Percentiles rank a stretch among this genome's conserved stretches.
Conservation (phyloP, 1,140 invertebrate genomes). For the Brachionus paranguensis region DNA sequence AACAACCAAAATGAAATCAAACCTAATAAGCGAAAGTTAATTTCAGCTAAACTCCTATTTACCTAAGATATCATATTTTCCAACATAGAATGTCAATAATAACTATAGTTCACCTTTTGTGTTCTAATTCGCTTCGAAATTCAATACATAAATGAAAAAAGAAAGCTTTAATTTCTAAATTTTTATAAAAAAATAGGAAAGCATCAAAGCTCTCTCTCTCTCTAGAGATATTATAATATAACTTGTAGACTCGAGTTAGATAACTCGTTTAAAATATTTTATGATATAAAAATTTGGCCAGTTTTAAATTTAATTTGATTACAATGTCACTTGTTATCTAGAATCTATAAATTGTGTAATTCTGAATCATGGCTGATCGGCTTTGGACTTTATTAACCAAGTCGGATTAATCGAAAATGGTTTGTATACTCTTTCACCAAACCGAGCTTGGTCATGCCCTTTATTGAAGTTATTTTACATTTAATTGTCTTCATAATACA, state of each 20-base stretch:
- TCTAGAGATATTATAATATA: not conserved
- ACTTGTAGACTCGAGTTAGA: not conserved
- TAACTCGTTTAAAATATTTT: constrained; percentile 1
- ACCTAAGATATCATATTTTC: constrained; percentile 23
- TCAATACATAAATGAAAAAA: constrained; percentile 8
- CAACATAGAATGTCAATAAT: constrained; percentile 22
- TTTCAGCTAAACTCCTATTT: constrained; percentile 6
- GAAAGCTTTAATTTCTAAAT: constrained; percentile 16
- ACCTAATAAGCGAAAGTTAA: constrained; percentile 5
- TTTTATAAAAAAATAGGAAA: not conserved
- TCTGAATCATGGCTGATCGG: not conserved
- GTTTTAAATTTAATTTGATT: not conserved
- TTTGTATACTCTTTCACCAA: not conserved
- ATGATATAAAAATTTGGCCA: not conserved
- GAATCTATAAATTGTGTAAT: not conserved
- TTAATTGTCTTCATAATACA: not conserved
- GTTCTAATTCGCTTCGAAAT: not conserved
- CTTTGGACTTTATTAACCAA: not conserved
- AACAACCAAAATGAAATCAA: constrained; percentile 2
- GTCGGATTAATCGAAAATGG: not conserved
- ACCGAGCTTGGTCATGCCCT: not conserved
- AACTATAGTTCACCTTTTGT: constrained; percentile 7
- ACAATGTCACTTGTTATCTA: not conserved
- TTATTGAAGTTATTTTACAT: not conserved
- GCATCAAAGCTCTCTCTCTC: not conserved